phyloP scores from a whole-genome alignment of 2,797 vertebrate species.

The Amazona finschi region DNA sequence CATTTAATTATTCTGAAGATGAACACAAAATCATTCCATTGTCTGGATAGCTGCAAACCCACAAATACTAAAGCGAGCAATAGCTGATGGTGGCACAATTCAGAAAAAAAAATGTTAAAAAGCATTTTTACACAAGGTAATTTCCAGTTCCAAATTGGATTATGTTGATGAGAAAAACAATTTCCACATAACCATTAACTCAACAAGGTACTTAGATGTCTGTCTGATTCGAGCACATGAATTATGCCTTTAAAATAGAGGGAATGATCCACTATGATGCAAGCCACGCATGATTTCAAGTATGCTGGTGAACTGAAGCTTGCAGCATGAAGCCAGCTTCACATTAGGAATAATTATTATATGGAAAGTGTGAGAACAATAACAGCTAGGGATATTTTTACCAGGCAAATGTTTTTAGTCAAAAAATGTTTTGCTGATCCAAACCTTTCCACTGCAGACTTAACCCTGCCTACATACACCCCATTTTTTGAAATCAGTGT shows the following conservation, averaged over 20 bases:
- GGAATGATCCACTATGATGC: neutral
- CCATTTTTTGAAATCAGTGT: neutral
- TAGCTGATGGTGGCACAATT: neutral
- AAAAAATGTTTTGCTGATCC: rapidly evolving
- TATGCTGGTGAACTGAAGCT: neutral
- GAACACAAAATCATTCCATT: neutral
- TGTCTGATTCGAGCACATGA: neutral
- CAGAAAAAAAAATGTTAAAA: neutral
- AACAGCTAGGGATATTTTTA: neutral
- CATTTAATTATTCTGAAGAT: neutral
- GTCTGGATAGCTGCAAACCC: neutral
- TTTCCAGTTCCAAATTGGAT: neutral
- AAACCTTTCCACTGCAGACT: neutral
- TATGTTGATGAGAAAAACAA: neutral
- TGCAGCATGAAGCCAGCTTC: neutral
- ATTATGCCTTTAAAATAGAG: neutral
- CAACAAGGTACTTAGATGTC: neutral
- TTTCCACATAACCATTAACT: neutral
- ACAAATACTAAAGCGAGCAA: neutral
- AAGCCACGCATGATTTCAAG: neutral
- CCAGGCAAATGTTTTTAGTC: neutral
- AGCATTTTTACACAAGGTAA: neutral
- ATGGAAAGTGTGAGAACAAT: neutral
- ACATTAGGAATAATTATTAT: neutral
- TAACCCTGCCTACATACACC: neutral